phyloP scores from a whole-genome alignment of 2,888 invertebrate species.

The Flexamia atlantica region DNA sequence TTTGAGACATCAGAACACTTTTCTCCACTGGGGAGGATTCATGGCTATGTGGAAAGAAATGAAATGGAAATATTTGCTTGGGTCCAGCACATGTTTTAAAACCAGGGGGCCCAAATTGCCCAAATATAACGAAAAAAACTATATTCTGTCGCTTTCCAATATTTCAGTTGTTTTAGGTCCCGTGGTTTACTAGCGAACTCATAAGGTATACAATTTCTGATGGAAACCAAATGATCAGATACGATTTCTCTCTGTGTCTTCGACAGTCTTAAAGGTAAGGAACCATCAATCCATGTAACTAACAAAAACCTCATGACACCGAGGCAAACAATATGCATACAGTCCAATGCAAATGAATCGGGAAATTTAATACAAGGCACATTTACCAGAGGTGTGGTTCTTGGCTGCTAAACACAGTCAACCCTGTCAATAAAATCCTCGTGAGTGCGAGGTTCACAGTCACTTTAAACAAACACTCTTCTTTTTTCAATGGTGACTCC shows the following conservation, averaged over 20 bases:
- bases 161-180: neutral
- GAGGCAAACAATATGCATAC: neutral
- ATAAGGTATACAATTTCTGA: neutral
- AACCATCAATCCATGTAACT: conserved; percentile 32
- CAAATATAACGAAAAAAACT: conserved; percentile 41
- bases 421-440: conserved; percentile 60
- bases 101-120: conserved; percentile 47
- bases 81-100: conserved; percentile 26
- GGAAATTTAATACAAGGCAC: conserved; percentile 61
- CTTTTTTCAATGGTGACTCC: conserved; percentile 53
- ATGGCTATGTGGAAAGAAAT: neutral
- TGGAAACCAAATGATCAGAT: neutral
- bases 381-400: conserved; percentile 57
- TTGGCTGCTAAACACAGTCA: conserved; percentile 59
- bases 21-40: neutral
- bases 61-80: conserved; percentile 17
- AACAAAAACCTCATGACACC: conserved; percentile 15
- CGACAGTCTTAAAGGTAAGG: neutral
- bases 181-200: conserved; percentile 29
- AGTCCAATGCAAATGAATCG: conserved; percentile 61
- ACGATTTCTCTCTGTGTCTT: neutral
- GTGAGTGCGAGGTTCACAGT: conserved; percentile 60
- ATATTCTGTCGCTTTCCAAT: conserved; percentile 34
- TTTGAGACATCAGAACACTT: neutral
- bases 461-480: conserved; percentile 62